These are phyloP conservation scores for Cichladusa arquata DNA, from an alignment of 2,113 vertebrate genomes.

Conservation along the genomic window DNA sequence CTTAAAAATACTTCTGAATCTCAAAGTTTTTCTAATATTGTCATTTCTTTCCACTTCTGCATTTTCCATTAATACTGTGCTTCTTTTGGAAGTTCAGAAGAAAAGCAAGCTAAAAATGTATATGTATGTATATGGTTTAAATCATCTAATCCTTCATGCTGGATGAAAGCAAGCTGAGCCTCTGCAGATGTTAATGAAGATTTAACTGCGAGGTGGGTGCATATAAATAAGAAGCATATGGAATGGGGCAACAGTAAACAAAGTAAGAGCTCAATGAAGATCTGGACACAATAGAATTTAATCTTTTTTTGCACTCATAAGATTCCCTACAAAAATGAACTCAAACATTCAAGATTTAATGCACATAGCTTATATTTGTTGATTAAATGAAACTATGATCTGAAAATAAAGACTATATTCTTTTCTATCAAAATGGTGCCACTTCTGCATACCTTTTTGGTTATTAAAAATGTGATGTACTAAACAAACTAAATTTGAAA, in stretches of 20 bases:
- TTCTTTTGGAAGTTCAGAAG: neutral
- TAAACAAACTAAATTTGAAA: neutral
- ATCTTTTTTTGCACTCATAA: neutral
- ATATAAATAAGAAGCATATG: neutral
- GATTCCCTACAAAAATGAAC: neutral
- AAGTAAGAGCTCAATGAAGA: neutral
- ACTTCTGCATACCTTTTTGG: neutral
- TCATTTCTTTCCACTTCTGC: neutral
- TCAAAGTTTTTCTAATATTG: neutral
- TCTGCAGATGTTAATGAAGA: slow-evolving; percentile 17
- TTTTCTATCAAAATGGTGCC: neutral
- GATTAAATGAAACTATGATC: neutral
- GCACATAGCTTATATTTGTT: neutral
- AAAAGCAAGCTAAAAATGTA: neutral
- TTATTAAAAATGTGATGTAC: neutral
- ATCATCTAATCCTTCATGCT: neutral
- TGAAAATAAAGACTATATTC: neutral
- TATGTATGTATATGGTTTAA: neutral
- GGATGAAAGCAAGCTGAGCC: neutral
- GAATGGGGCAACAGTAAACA: neutral
- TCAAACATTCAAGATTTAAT: neutral
- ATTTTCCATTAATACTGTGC: neutral
- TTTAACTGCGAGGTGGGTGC: slow-evolving; percentile 10
- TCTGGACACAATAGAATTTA: neutral
- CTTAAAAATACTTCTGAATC: neutral